Base-by-base conservation (phyloP, 1,140 invertebrate genomes). In the Bathynomus jamesi region DNA sequence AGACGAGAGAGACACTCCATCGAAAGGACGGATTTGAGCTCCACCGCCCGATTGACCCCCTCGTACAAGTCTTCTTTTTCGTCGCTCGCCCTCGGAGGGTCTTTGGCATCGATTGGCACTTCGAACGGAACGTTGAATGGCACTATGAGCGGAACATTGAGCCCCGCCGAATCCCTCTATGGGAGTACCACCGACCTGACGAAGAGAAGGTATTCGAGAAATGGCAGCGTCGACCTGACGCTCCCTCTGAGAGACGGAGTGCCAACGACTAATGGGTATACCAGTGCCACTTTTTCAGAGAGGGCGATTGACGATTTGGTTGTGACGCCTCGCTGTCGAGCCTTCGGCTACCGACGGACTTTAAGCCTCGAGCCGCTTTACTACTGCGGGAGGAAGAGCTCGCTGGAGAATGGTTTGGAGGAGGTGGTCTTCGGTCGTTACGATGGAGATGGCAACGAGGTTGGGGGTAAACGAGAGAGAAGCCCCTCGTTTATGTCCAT, bases 401-500 rank as follows among this genome's bases (percentile, higher is more conserved):
- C n/a, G 28, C 29, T n/a, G 3, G 11, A 10, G 11, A 63, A n/a
- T n/a, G 21, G 7, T 32, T n/a, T n/a, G n/a, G n/a, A n/a, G n/a
- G n/a, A n/a, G n/a, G n/a, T n/a, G n/a, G n/a, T n/a, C n/a, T 31
- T 11, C 28, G 31, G 31, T 21, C 30, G 28, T 31, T 30, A 62
- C 13, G n/a, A 7, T 30, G 29, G 21, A 10, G 21, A 11, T 53
- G 11, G 11, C 17, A 31, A 4, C 4, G 62, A 32, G 1, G 24
- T 28, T 24, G 28, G 8, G 25, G 30, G 60, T 25, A 62, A 65
- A 0, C 61, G 71, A 21, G 65, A 76, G 62, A 31, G 75, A 25
- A 70, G 69, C 27, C 70, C 73, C 13, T 67, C 69, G 11, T 31
- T 76, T 4, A 25, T 53, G 29, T 70, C 68, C 25, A 76, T 76